Percentiles rank a stretch among this genome's conserved stretches.
Conservation (phyloP, 2,797 vertebrate genomes). For the Caiman crocodilus region DNA sequence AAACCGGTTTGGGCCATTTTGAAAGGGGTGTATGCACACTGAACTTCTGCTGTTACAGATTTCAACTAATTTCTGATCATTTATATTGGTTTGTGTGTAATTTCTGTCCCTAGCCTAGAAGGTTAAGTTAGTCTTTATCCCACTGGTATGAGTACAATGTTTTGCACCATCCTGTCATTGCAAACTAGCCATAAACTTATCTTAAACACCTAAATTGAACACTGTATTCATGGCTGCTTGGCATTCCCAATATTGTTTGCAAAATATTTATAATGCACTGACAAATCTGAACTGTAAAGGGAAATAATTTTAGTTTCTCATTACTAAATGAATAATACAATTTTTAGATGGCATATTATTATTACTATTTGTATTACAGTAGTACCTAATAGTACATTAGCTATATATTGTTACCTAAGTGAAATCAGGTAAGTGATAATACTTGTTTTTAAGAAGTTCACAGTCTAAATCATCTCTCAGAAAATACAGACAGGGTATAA, state of each 20-base stretch:
- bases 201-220: neutral
- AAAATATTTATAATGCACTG: neutral
- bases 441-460: neutral
- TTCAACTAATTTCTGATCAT: no score
- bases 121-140: conserved; percentile 56
- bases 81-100: no score
- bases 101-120: neutral
- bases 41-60: no score
- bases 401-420: conserved; percentile 1
- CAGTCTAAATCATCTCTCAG: neutral
- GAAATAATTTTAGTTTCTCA: neutral
- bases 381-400: conserved; percentile 29
- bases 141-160: conserved; percentile 44
- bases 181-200: neutral
- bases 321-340: neutral
- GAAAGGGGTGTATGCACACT: no score
- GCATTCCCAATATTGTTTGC: neutral
- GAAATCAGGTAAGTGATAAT: neutral
- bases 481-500: neutral
- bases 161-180: neutral
- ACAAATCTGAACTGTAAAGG: neutral
- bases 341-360: neutral
- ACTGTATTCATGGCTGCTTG: neutral
- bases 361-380: conserved; percentile 14
- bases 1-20: no score